Evolutionary conservation across 2,888 invertebrate species (phyloP), one percentile per base, ranked within the genome.

Genomic region (Amphipoea lucens): DNA sequence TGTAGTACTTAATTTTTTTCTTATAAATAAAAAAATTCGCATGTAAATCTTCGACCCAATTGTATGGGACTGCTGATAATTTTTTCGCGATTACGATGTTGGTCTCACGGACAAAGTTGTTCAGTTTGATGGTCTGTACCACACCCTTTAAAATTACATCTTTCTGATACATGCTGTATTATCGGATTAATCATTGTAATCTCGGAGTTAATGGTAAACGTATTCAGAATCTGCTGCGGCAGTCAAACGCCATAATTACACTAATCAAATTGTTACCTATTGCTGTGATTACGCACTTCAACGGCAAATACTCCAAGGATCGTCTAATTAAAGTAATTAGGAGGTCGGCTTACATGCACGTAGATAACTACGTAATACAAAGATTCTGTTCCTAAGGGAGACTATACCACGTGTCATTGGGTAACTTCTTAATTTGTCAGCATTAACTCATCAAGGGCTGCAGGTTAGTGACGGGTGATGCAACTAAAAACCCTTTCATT

Each of bases 401-500:
- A 62, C 23, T 29, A 14, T 36, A 66, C 36, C 54, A 42, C 29
- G 48, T 54, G 66, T 63, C 62, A n/a, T 42, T 5, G n/a, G 6
- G 57, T 67, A 23, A 66, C 73, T 71, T 69, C 48, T 74, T 86
- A 78, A 83, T 83, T 83, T 63, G 83, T 70, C 84, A 73, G 69
- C n/a, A 78, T 80, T 68, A 78, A 81, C 76, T 79, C 79, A 86
- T 79, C 74, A 84, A 69, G 57, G 67, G 60, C 54, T 78, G 70
- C 54, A 76, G 45, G 69, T 66, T 36, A 67, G 65, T 54, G 71
- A 67, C 72, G 62, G 42, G 78, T 81, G 77, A 65, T 67, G 79
- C 79, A 84, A 88, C 78, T 84, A 79, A 85, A 89, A 78, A 81
- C 81, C 85, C 78, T 79, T 88, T 86, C 83, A 86, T 90, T 87